phyloP scores from a whole-genome alignment of 1,140 invertebrate genomes.

The Lordiphosa mommai region DNA sequence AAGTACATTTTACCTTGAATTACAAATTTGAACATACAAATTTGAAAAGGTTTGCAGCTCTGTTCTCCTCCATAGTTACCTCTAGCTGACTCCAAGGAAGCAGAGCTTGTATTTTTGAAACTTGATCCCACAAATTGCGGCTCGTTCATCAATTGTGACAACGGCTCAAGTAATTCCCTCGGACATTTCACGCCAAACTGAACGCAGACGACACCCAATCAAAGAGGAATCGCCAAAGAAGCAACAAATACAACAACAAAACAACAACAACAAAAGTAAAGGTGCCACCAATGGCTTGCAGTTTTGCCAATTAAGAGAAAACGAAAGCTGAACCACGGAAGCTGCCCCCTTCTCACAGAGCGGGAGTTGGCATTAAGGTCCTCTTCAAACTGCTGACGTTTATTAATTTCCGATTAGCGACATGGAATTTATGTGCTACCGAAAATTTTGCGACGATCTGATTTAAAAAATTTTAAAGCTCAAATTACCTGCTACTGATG shows the following conservation, averaged over 20 bases:
- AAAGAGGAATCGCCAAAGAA: constrained; percentile 33
- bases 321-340: constrained; percentile 32
- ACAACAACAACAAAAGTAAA: constrained; percentile 9
- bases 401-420: constrained; percentile 70
- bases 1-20: no score
- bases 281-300: constrained; percentile 27
- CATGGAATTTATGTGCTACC: constrained; percentile 67
- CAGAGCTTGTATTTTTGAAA: no score
- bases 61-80: no score
- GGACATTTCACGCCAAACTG: constrained; percentile 74
- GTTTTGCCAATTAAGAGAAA: constrained; percentile 39
- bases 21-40: no score
- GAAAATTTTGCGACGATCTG: constrained; percentile 36
- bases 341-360: constrained; percentile 5
- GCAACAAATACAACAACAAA: constrained; percentile 7
- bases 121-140: constrained; percentile 29
- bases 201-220: constrained; percentile 74
- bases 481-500: constrained; percentile 35
- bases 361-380: not conserved
- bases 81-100: no score
- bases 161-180: constrained; percentile 63
- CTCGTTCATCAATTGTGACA: constrained; percentile 73
- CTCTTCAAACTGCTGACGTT: constrained; percentile 50
- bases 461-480: constrained; percentile 6
- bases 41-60: no score